Conservation (phyloP, 2,113 vertebrate species). For the Panthera leo region DNA sequence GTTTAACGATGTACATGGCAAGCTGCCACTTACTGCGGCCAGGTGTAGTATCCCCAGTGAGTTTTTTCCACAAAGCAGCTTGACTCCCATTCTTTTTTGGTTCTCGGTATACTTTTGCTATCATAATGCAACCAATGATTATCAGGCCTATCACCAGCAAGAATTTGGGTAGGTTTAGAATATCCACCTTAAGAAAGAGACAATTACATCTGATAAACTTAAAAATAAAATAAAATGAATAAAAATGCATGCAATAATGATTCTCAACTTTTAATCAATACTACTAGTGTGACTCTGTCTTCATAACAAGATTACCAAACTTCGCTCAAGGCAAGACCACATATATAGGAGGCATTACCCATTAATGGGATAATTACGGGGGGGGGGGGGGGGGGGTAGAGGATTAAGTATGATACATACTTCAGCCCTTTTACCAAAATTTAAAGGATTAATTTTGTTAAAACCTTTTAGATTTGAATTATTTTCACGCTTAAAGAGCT, state of each 20-base stretch:
- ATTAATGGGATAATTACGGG: neutral
- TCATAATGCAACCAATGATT: constrained; percentile 97
- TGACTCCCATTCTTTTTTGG: constrained; percentile 91
- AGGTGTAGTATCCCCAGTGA: constrained; percentile 97
- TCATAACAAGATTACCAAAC: neutral
- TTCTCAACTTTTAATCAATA: neutral
- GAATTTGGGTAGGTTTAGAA: constrained; percentile 78
- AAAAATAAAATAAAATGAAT: neutral
- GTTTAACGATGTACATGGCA: neutral
- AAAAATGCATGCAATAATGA: neutral
- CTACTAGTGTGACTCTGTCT: neutral
- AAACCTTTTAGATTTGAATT: constrained; percentile 30
- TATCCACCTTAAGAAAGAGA: constrained; percentile 83
- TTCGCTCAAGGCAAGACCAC: neutral
- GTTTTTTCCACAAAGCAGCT: constrained; percentile 97
- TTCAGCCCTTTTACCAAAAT: constrained; percentile 21
- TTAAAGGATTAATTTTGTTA: neutral
- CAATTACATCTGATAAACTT: neutral
- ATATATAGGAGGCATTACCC: neutral
- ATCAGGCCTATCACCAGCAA: constrained; percentile 93
- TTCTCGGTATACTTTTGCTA: constrained; percentile 90
- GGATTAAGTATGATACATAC: neutral
- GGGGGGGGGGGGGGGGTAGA: no score
- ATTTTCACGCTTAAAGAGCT: neutral
- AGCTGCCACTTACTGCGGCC: constrained; percentile 90